Percentiles rank a stretch among this genome's conserved stretches.
Evolutionary conservation across 2,113 vertebrate genomes (phyloP).

Genomic region (Phyllopteryx taeniolatus): DNA sequence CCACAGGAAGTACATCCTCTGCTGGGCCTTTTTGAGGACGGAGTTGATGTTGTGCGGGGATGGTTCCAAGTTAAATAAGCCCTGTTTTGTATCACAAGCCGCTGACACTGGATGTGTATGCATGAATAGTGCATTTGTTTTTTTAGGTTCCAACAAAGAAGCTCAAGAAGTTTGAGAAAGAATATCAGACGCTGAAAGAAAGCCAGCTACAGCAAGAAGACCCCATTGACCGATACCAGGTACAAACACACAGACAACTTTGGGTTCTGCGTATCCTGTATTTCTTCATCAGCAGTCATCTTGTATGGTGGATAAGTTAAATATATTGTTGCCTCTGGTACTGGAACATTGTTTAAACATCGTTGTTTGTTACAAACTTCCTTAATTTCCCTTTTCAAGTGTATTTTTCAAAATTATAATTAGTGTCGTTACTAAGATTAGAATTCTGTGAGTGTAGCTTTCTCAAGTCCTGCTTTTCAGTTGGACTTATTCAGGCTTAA

Average conservation of each 20-base stretch:
- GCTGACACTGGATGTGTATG: background rate
- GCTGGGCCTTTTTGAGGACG: too few relatives aligned
- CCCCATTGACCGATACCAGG: slow-evolving; percentile 97
- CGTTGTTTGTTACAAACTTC: background rate
- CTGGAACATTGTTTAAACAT: background rate
- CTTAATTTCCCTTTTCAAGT: background rate
- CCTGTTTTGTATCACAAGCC: background rate
- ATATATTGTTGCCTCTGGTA: background rate
- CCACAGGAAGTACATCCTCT: too few relatives aligned
- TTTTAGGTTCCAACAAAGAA: slow-evolving; percentile 95
- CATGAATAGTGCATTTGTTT: background rate
- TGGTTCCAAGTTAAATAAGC: background rate
- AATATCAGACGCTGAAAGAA: slow-evolving; percentile 91
- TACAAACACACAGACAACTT: slow-evolving; percentile 46
- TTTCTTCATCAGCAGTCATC: background rate
- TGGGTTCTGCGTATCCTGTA: background rate
- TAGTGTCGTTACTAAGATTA: slow-evolving; percentile 39
- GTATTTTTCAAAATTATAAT: slow-evolving; percentile 15
- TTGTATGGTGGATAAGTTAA: background rate
- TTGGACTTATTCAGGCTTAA: slow-evolving; percentile 11
- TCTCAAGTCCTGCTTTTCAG: slow-evolving; percentile 6
- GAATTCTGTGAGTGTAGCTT: slow-evolving; percentile 5
- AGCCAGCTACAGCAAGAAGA: slow-evolving; percentile 96
- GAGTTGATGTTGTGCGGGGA: too few relatives aligned
- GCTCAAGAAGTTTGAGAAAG: slow-evolving; percentile 98